Evolutionary conservation across 2,797 vertebrate species (phyloP).

Genomic region (Sebastolobus alascanus): DNA sequence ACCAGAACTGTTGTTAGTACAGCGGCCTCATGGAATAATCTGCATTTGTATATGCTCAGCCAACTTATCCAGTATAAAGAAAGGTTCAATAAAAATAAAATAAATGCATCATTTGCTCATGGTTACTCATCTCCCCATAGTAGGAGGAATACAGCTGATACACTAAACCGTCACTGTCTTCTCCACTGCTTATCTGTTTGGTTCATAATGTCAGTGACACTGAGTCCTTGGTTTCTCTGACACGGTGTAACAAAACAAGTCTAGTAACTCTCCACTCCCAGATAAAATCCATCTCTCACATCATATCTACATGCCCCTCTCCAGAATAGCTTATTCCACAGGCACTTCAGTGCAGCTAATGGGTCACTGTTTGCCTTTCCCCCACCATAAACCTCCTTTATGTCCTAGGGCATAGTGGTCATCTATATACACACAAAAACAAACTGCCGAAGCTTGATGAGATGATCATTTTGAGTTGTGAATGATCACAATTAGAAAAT

Average conservation of each 20-base stretch:
- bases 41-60: neutral
- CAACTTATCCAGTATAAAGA: neutral
- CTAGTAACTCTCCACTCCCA: conserved; percentile 1
- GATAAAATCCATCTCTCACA: conserved; percentile 12
- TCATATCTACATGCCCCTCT: conserved; percentile 16
- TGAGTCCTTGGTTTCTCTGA: conserved; percentile 37
- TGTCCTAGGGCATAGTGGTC: conserved; percentile 9
- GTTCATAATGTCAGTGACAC: conserved; percentile 17
- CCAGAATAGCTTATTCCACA: conserved; percentile 11
- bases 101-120: neutral
- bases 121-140: neutral
- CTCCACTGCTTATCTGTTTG: conserved; percentile 30
- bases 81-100: neutral
- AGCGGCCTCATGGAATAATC: neutral
- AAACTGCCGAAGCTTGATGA: neutral
- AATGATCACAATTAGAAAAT: neutral
- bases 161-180: neutral
- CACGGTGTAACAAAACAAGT: conserved; percentile 13
- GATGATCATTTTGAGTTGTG: neutral
- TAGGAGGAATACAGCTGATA: neutral
- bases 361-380: conserved; percentile 73
- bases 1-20: neutral
- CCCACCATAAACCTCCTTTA: conserved; percentile 59
- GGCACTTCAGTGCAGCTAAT: conserved; percentile 57
- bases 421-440: conserved; percentile 24